Evolutionary conservation across 1,140 invertebrate species (phyloP), one percentile per base, ranked within the genome.

Genomic region (Ceratoteleas bidentatus): DNA sequence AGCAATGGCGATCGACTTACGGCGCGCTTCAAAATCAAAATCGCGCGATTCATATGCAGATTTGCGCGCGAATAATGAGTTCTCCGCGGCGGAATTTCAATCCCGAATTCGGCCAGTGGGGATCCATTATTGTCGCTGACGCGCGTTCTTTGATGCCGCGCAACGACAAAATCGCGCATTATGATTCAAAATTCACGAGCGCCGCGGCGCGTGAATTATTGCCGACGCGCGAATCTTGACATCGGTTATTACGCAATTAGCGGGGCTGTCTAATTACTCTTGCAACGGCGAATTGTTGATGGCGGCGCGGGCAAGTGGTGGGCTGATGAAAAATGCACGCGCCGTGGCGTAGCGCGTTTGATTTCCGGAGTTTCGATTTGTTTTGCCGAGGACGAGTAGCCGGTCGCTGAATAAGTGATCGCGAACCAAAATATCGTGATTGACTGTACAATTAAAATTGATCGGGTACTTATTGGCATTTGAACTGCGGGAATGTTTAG

Each of bases 401-500:
- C 15, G 13, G 57, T 24, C 14, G 49, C 16, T 77, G 49, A 68
- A 77, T 77, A 69, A 78, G 65, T 78, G 15, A 78, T 65, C 61
- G 47, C 13, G 50, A 60, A 54, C 53, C n/a, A 52, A 60, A 65
- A 72, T 66, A 72, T 62, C 65, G 45, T 70, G 75, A 78, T 78
- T 70, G 75, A 78, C 65, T 50, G 50, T 47, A 24, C 36, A 16
- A 66, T 66, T 72, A 61, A 64, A 66, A 79, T 79, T 72, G 43
- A 79, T 72, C 49, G 38, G n/a, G 36, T 54, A 61, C 47, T 66
- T 60, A 79, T 70, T 78, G 75, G 72, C 76, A 66, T 79, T 72
- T 52, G 47, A 61, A 54, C 66, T 66, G 15, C 40, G 49, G 45
- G 49, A 64, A 79, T 79, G 60, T 72, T 72, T 54, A 78, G 75